Percentiles rank a stretch among this genome's conserved stretches.
These are phyloP conservation scores for Prinia subflava DNA, from an alignment of 2,113 vertebrate species.

Conservation along the genomic window DNA sequence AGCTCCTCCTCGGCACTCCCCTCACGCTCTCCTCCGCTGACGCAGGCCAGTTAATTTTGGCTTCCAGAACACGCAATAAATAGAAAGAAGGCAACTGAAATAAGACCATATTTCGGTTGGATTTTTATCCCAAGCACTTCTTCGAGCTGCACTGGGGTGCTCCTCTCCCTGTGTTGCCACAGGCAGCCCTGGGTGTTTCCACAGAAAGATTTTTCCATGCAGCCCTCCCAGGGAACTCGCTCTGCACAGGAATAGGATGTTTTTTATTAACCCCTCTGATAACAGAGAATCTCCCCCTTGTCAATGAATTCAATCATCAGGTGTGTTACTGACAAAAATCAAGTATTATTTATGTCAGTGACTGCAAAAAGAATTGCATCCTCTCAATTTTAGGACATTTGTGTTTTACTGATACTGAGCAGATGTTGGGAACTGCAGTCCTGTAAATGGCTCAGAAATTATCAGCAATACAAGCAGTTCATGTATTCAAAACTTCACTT, in stretches of 20 bases:
- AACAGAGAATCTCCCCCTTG: neutral
- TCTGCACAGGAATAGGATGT: neutral
- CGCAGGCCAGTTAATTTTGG: neutral
- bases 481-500: neutral
- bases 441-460: neutral
- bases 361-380: neutral
- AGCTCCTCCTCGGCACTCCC: neutral
- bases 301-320: neutral
- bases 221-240: neutral
- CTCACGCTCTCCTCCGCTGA: neutral
- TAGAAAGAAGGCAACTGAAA: neutral
- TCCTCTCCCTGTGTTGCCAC: neutral
- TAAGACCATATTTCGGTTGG: neutral
- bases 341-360: neutral
- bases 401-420: neutral
- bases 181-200: neutral
- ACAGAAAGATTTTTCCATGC: neutral
- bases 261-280: neutral
- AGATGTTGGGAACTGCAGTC: neutral
- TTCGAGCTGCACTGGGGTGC: neutral
- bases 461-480: neutral
- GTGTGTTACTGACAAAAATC: neutral
- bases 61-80: neutral
- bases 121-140: neutral
- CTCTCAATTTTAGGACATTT: neutral